Evolutionary conservation across 2,797 vertebrate species (phyloP), one percentile per base, ranked within the genome.

Genomic region (Acrocephalus scirpaceus): DNA sequence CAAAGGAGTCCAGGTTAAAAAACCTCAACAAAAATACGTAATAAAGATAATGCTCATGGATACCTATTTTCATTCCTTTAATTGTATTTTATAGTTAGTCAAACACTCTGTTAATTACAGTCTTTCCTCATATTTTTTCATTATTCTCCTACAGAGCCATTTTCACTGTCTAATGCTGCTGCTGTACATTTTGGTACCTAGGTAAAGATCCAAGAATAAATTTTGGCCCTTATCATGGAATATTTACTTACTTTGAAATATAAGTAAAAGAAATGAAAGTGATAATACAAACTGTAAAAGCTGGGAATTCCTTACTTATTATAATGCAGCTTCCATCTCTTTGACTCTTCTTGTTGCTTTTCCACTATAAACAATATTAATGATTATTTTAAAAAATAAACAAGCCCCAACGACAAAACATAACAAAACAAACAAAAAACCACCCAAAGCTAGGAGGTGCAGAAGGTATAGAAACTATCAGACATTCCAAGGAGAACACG

Each of bases 201-300:
- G 12, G 14, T 62, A 86, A 58, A 76, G 45, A 74, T 76, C 40
- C 45, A 78, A 72, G 85, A 84, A 79, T 57, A 85, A 65, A 67
- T 84, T 83, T 84, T 80, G 71, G 58, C 36, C 44, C 26, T 44
- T 54, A 13, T 20, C 36, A 3, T 69, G 66, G 40, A 94, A 87
- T 77, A 77, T 69, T 90, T 90, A 73, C 58, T 88, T 62, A 70
- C 38, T 92, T 86, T 84, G 36, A 80, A 74, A 91, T 26, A 26
- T 88, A 92, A 94, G 90, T 78, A 82, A 73, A 90, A 72, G 40
- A 96, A 94, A 40, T 58, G 2, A 76, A 92, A 71, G 26, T 15
- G 42, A 45, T 86, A 88, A 81, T 62, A 32, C 34, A 72, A 87
- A 72, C 22, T 16, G 42, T 36, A 61, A 77, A 13, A 88, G n/a